Evolutionary conservation across 2,113 vertebrate species (phyloP), one percentile per base, ranked within the genome.

Genomic region (Accipiter cooperii): DNA sequence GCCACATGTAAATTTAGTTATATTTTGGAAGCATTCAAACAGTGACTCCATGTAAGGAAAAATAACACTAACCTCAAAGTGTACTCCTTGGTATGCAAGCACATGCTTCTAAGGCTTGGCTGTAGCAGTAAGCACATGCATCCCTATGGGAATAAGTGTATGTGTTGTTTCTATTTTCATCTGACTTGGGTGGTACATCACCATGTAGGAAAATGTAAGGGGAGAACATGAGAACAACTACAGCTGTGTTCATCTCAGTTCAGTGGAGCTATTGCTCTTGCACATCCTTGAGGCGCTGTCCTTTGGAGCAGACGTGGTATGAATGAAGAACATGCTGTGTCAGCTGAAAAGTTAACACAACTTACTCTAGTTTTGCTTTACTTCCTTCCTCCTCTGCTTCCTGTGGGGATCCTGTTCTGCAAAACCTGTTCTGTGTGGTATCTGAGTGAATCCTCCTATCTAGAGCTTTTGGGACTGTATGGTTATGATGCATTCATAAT

Each of bases 401-500:
- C 29, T 83, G 13, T 49, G 42, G 42, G 21, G 5, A 82, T 74
- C 66, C 61, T 86, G 29, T 81, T 78, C 70, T 87, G 85, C 77
- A 83, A 29, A 93, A 61, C 18, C 70, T 92, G 9, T 13, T 81
- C 31, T 77, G 4, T 66, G 17, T 81, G 42, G 8, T 46, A 11
- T 58, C 73, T 38, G 73, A 84, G 34, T 52, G 74, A 77, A 49
- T 84, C 49, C 33, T 90, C 11, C 55, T 71, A 1, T 47, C 36
- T 63, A 49, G 76, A 63, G 36, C 55, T 66, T 88, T 73, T 75
- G 51, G 51, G 36, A 34, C 38, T 57, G 14, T 63, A 1, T 24
- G 42, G 42, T 65, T 95, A 49, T 55, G 60, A 38, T 0, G 0
- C 24, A 28, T 64, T 57, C 0, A 0, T 93, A 88, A 73, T 28